These are phyloP conservation scores for Amphipyra berbera DNA, from an alignment of 2,888 invertebrate species.

Conservation along the genomic window DNA sequence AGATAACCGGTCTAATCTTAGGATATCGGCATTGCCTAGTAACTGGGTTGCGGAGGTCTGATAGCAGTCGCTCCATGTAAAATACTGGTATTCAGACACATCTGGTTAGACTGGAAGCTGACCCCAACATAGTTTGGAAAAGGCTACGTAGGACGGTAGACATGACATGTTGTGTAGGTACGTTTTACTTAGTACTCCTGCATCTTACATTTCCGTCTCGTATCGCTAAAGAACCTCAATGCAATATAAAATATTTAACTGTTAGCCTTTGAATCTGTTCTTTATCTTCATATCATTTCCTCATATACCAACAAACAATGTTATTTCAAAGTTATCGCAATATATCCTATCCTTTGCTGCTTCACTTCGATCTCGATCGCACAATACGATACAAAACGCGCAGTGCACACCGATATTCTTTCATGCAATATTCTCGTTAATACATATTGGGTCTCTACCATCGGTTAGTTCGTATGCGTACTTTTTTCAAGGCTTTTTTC, in stretches of 20 bases:
- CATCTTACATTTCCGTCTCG: too few relatives aligned
- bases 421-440: slow-evolving; percentile 23
- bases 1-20: too few relatives aligned
- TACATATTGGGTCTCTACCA: slow-evolving; percentile 29
- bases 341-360: slow-evolving; percentile 24
- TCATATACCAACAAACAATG: slow-evolving; percentile 1
- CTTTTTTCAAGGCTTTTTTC: slow-evolving; percentile 51
- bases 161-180: too few relatives aligned
- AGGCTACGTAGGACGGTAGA: too few relatives aligned
- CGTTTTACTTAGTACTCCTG: too few relatives aligned
- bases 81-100: too few relatives aligned
- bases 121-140: too few relatives aligned
- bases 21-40: too few relatives aligned
- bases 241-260: slow-evolving; percentile 19
- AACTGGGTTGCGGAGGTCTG: too few relatives aligned
- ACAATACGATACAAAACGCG: slow-evolving; percentile 10
- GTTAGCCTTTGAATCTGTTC: slow-evolving; percentile 28
- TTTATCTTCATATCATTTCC: slow-evolving; percentile 25
- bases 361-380: not conserved
- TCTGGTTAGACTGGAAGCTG: too few relatives aligned
- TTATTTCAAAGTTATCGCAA: slow-evolving; percentile 14
- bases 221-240: not conserved
- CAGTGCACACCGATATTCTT: slow-evolving; percentile 26
- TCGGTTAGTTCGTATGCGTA: slow-evolving; percentile 53
- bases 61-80: too few relatives aligned